A percentile compares a stretch with the other conserved stretches of the same genome.
phyloP scores from a whole-genome alignment of 2,797 vertebrate species.

The Fratercula arctica region DNA sequence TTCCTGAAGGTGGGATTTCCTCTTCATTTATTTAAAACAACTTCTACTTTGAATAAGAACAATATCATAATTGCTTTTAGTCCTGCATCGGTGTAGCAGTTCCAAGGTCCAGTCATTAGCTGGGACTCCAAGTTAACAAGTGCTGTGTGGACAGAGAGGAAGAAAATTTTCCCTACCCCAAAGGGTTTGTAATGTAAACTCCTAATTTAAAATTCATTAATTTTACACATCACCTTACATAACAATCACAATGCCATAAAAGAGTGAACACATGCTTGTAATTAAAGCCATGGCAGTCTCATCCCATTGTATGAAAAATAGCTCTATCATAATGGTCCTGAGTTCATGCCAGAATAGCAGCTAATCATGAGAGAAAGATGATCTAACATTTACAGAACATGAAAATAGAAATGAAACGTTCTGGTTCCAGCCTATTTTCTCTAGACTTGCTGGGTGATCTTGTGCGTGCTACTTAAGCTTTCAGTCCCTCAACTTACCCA shows the following conservation, averaged over 20 bases:
- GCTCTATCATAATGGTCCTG: slow-evolving; percentile 66
- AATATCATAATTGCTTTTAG: neutral
- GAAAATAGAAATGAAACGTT: slow-evolving; percentile 49
- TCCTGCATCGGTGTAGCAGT: neutral
- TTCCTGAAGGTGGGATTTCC: neutral
- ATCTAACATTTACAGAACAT: slow-evolving; percentile 69
- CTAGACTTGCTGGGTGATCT: slow-evolving; percentile 59
- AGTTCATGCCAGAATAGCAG: slow-evolving; percentile 64
- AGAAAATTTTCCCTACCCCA: neutral
- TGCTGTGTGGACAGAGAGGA: neutral
- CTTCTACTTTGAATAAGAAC: neutral
- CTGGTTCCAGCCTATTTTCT: slow-evolving; percentile 31
- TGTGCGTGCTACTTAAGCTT: slow-evolving; percentile 36
- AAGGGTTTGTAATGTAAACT: slow-evolving; percentile 40
- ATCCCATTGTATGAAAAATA: slow-evolving; percentile 71
- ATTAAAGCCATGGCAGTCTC: slow-evolving; percentile 65
- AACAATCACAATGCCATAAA: slow-evolving; percentile 58
- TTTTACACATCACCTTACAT: slow-evolving; percentile 66
- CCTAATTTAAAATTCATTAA: slow-evolving; percentile 54
- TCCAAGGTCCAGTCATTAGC: neutral
- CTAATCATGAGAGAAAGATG: slow-evolving; percentile 72
- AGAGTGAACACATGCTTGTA: slow-evolving; percentile 64
- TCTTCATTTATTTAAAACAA: neutral
- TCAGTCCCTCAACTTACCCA: neutral
- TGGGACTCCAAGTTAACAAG: neutral